Evolutionary conservation across 2,888 invertebrate species (phyloP), one percentile per base, ranked within the genome.

Genomic region (Nomada flava): DNA sequence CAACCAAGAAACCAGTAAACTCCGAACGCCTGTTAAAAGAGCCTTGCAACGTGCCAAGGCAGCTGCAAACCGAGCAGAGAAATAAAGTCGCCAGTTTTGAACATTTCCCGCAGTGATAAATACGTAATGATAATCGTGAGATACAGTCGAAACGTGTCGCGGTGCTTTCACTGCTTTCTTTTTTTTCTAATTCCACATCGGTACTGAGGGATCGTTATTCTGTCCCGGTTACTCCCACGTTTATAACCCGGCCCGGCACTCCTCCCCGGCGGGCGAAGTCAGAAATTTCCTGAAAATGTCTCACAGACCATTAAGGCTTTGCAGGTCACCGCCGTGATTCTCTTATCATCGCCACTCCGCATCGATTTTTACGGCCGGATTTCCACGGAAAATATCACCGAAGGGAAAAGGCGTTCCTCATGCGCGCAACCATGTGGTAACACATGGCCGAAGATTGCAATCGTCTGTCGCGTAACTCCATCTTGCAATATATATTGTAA

Each of bases 321-420:
- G 29, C 62, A 52, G 50, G 53, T 69, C 42, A 13, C 52, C 50
- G 10, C n/a, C 60, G 74, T 62, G 52, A 79, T 75, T 42, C 62
- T 71, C 62, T 75, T 76, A 72, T 72, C 80, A 29, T 52, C 42
- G 62, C 44, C 29, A 50, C 64, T n/a, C 26, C 47, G 42, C 60
- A 82, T 82, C 82, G 82, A 83, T 72, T 73, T 70, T 69, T 59
- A 59, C 44, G 67, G 59, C 11, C 26, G 62, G 67, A 68, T 75
- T 72, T 83, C 52, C 23, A 4, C 50, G 75, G 64, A 47, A 68
- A 68, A 72, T 55, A 50, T 2, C 42, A 23, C 60, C 1, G 23
- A 1, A 62, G 55, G 26, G 36, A 36, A 36, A 65, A 76, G 44
- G 36, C 26, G 10, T 76, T 23, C 23, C 26, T 60, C 47, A 15